phyloP scores from a whole-genome alignment of 1,140 invertebrate genomes.

The Cydia amplana region DNA sequence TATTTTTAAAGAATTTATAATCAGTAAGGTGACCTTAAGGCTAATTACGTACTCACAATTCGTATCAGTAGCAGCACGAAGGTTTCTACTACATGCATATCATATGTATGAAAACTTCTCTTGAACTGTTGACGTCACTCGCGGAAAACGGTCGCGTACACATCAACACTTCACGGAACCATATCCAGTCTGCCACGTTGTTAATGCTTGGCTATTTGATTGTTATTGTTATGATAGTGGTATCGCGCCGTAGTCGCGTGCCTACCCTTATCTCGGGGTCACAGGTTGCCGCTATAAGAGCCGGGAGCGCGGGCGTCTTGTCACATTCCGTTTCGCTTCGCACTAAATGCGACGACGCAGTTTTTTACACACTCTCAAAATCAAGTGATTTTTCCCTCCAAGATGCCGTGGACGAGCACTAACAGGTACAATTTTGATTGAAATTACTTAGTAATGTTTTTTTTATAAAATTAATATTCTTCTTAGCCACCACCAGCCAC shows the following conservation, averaged over 20 bases:
- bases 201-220: slow-evolving; percentile 40
- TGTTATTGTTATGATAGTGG: slow-evolving; percentile 51
- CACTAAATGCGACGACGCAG: slow-evolving; percentile 60
- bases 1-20: too few relatives aligned
- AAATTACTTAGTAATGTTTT: background rate
- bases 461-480: background rate
- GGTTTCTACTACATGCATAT: too few relatives aligned
- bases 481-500: background rate
- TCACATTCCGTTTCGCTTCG: slow-evolving; percentile 47
- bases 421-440: slow-evolving; percentile 62
- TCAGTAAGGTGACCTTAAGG: background rate
- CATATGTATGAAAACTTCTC: background rate
- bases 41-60: background rate
- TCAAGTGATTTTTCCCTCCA: slow-evolving; percentile 61
- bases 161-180: slow-evolving; percentile 10
- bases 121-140: background rate
- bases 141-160: slow-evolving; percentile 6
- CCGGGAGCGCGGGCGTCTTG: slow-evolving; percentile 41
- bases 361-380: slow-evolving; percentile 73
- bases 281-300: slow-evolving; percentile 67
- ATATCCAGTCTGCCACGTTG: slow-evolving; percentile 3
- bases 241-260: slow-evolving; percentile 63
- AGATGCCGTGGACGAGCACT: slow-evolving; percentile 74
- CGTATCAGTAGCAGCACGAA: too few relatives aligned
- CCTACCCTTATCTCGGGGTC: slow-evolving; percentile 63